Evolutionary conservation across 2,113 vertebrate genomes (phyloP).

Genomic region (Heterocephalus glaber): DNA sequence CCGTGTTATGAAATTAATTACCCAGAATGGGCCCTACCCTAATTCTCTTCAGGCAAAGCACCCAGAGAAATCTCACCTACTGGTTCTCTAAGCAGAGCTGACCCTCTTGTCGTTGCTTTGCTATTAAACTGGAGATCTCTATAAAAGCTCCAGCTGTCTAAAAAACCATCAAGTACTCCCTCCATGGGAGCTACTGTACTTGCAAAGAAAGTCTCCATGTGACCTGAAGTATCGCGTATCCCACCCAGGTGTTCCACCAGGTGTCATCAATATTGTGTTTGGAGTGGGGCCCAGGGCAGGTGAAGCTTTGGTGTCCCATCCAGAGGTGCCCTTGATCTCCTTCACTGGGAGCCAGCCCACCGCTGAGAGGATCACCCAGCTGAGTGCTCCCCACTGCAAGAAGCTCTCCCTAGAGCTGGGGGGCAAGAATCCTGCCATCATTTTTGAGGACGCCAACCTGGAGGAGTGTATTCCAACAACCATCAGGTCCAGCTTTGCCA

Average conservation of each 20-base stretch:
- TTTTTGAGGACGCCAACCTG: slow-evolving; percentile 95
- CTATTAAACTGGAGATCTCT: background rate
- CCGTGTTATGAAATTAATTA: background rate
- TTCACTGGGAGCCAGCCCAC: slow-evolving; percentile 97
- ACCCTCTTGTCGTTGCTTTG: background rate
- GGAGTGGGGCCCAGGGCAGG: slow-evolving; percentile 90
- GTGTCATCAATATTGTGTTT: slow-evolving; percentile 96
- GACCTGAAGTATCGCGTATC: background rate
- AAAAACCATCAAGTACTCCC: background rate
- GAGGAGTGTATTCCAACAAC: slow-evolving; percentile 92
- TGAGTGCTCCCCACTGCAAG: slow-evolving; percentile 93
- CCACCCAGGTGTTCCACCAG: slow-evolving; percentile 90
- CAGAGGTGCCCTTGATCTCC: slow-evolving; percentile 92
- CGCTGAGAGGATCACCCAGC: slow-evolving; percentile 89
- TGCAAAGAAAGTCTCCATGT: background rate
- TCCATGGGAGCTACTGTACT: background rate
- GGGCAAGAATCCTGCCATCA: slow-evolving; percentile 95
- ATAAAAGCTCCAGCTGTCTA: background rate
- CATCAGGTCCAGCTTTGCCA: slow-evolving; percentile 94
- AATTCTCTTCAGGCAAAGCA: background rate
- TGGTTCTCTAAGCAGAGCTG: background rate
- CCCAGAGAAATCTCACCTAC: background rate
- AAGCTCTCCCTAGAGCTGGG: slow-evolving; percentile 96
- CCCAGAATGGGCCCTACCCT: background rate
- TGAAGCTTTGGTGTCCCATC: slow-evolving; percentile 93